Percentiles rank a stretch among this genome's conserved stretches.
These are phyloP conservation scores for Neuroscelio doddi DNA, from an alignment of 2,888 invertebrate species.

Conservation along the genomic window DNA sequence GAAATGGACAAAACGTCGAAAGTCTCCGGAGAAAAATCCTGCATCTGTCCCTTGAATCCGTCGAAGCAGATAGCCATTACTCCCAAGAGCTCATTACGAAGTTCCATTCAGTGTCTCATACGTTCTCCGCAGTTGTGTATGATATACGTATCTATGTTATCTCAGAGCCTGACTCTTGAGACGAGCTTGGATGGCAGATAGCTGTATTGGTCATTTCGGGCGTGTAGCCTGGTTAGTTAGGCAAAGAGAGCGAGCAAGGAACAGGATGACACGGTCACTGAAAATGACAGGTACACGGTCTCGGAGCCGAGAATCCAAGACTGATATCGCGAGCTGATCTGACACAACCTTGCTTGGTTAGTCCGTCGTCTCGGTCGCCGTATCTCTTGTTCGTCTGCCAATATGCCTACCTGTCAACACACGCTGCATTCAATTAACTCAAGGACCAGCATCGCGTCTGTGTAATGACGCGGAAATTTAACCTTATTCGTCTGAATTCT, in stretches of 20 bases:
- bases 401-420: conserved; percentile 71
- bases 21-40: conserved; percentile 19
- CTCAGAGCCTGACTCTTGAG: conserved; percentile 42
- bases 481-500: conserved; percentile 40
- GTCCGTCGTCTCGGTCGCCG: conserved; percentile 54
- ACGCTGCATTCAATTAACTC: conserved; percentile 71
- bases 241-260: conserved; percentile 47
- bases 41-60: conserved; percentile 27
- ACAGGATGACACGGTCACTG: conserved; percentile 66
- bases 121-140: conserved; percentile 20
- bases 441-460: conserved; percentile 60
- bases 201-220: conserved; percentile 58
- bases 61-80: conserved; percentile 39
- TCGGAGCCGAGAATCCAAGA: conserved; percentile 58
- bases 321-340: conserved; percentile 69
- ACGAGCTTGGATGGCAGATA: conserved; percentile 44
- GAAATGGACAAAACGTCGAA: conserved; percentile 31
- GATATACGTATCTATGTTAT: conserved; percentile 55
- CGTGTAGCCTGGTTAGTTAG: conserved; percentile 61
- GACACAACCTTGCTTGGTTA: conserved; percentile 66
- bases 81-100: conserved; percentile 43
- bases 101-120: conserved; percentile 40
- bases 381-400: conserved; percentile 65
- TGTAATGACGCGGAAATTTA: conserved; percentile 69
- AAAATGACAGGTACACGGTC: conserved; percentile 71